Base-by-base conservation (phyloP, 35 echinoderm and acorn worm genomes). In the Ophiothrix spiculata region DNA sequence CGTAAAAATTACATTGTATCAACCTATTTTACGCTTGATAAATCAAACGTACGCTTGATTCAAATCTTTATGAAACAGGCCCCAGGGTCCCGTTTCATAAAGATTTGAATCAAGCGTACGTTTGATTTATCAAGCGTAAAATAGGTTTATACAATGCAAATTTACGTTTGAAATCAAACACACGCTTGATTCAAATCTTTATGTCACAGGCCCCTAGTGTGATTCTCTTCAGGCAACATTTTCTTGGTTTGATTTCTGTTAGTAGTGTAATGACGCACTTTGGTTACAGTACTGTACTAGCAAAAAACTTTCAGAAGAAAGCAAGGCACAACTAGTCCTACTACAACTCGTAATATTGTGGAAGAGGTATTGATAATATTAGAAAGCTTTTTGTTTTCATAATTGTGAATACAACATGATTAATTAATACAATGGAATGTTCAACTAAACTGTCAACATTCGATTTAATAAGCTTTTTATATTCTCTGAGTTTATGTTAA, bases 361-460 rank as follows among this genome's bases (percentile, higher is more conserved):
- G 60, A 69, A 69, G 60, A 69, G 60, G 60, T 69, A 69, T 69
- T 69, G 60, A 69, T 69, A 69, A 69, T 69, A 69, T 69, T 69
- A 69, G 60, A 69, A 69, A 69, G 60, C 60, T 69, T 54, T n/a
- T 69, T 69, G 60, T 69, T 28, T 69, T 69, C 60, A 69, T 69
- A 69, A 69, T 69, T 69, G 60, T 69, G 60, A 69, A 69, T 69
- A 69, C 60, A 69, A 69, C 60, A 69, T 69, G 60, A 69, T 69
- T 69, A n/a, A n/a, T n/a, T n/a, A 69, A 69, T 69, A 69, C 8
- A 69, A 28, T 69, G 60, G 60, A 69, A 69, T 69, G 60, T 69
- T 69, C 1, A 69, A 69, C 60, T 69, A 69, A 15, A 69, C 19
- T 15, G 60, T 69, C 29, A 69, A 69, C 60, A 69, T 69, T 69